Evolutionary conservation across 2,888 invertebrate species (phyloP), one percentile per base, ranked within the genome.

Genomic region (Luffia ferchaultella): DNA sequence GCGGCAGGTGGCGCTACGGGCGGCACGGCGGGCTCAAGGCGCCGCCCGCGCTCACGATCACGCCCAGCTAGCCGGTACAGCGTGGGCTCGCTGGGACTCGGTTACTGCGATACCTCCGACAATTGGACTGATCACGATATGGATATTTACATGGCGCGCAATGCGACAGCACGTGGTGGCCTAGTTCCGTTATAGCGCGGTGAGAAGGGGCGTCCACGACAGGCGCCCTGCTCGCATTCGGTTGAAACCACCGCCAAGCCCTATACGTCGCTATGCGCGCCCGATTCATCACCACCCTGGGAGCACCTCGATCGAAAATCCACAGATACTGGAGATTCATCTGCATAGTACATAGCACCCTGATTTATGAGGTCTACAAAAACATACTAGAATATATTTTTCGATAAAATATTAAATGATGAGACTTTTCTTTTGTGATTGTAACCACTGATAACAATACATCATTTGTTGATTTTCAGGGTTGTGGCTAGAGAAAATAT

Each of bases 121-220:
- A 93, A 93, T 73, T 96, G 96, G 96, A 95, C 96, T 61, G 96
- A 96, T 76, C 95, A 96, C 73, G 96, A 96, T 70, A 95, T 96
- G 93, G 96, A 96, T 63, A 95, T 96, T 65, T 96, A 96, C 77
- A 95, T 95, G 91, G 93, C 95, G 53, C 89, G 95, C 65, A 95
- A 96, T 82, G 93, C 94, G 55, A 94, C 93, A 47, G 90, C 93
- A 52, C 88, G 93, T 64, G 91, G 93, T 68, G 93, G 93, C 57
- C 83, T 94, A 65, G 93, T 93, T 69, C 94, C 93, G 57, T 89
- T 93, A 85, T 93, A 88, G 84, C 79, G 72, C 56, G 73, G 65
- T 60, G 63, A 63, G 58, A 60, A 61, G 50, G 51, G 47, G 18
- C 56, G 62, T 62, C 67, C 61, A 67, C 64, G 65, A 60, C 61